phyloP scores from a whole-genome alignment of 2,888 invertebrate genomes.

The Allacma fusca region DNA sequence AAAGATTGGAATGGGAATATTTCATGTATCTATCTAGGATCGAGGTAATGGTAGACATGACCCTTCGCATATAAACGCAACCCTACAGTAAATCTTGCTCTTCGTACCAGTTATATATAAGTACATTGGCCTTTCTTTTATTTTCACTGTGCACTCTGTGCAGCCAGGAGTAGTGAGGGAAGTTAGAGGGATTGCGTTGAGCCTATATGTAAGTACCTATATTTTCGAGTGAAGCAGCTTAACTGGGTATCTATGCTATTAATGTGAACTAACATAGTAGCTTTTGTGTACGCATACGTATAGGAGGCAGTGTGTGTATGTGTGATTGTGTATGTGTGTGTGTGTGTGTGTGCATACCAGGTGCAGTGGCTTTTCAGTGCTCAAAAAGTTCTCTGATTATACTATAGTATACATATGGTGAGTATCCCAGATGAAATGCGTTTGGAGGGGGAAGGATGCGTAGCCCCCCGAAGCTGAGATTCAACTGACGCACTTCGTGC shows the following conservation, averaged over 20 bases:
- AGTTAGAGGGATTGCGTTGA: not conserved
- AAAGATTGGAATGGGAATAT: not conserved
- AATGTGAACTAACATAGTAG: too few relatives aligned
- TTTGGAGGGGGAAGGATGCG: constrained; percentile 36
- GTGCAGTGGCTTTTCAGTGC: not conserved
- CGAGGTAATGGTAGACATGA: not conserved
- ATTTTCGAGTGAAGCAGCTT: not conserved
- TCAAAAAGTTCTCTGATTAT: not conserved
- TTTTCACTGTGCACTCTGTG: not conserved
- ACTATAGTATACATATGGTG: not conserved
- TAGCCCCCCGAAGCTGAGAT: constrained; percentile 39
- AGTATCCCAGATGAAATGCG: constrained; percentile 29
- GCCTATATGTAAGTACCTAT: too few relatives aligned
- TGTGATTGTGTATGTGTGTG: too few relatives aligned
- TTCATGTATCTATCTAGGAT: constrained; percentile 16
- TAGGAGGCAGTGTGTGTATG: too few relatives aligned
- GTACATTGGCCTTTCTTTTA: not conserved
- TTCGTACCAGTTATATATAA: not conserved
- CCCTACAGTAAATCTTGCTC: not conserved
- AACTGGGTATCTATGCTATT: not conserved
- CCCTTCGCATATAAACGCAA: not conserved
- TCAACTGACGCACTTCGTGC: constrained; percentile 50
- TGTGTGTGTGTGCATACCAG: too few relatives aligned
- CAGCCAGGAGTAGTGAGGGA: too few relatives aligned
- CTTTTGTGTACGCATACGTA: too few relatives aligned